phyloP scores from a whole-genome alignment of 2,888 invertebrate genomes.

The Cenopis cana region DNA sequence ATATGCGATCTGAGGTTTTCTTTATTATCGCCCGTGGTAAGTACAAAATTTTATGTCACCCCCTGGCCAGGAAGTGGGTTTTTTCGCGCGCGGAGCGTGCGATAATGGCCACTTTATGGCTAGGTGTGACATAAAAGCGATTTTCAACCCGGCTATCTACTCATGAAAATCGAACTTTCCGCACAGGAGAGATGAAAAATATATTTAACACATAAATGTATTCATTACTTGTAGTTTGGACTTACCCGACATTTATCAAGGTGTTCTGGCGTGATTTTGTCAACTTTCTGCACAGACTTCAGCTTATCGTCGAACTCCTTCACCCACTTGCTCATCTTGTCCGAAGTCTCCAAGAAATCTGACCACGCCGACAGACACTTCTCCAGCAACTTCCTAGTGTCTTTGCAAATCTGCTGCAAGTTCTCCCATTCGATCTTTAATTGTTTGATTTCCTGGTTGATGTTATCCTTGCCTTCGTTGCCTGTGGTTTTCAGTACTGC shows the following conservation, averaged over 20 bases:
- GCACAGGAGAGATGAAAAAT: too few species aligned
- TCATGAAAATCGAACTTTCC: too few species aligned
- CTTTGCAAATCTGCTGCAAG: constrained; percentile 90
- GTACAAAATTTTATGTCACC: too few species aligned
- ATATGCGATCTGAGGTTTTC: too few species aligned
- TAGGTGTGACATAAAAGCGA: too few species aligned
- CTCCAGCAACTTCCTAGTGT: constrained; percentile 90
- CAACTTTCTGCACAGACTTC: constrained; percentile 87
- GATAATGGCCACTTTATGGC: too few species aligned
- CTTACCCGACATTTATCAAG: constrained; percentile 90
- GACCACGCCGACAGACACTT: constrained; percentile 93
- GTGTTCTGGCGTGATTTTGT: constrained; percentile 92
- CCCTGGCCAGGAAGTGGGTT: too few species aligned
- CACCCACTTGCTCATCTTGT: constrained; percentile 91
- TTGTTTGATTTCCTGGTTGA: constrained; percentile 92
- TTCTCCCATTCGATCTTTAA: constrained; percentile 93
- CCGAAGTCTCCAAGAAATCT: constrained; percentile 90
- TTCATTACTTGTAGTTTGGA: constrained; percentile 48
- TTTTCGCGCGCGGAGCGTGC: too few species aligned
- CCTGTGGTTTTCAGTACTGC: constrained; percentile 91
- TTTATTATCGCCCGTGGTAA: too few species aligned
- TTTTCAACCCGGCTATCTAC: too few species aligned
- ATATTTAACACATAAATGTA: too few species aligned
- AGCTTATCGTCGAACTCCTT: constrained; percentile 88
- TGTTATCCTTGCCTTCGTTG: constrained; percentile 92